Evolutionary conservation across 2,797 vertebrate species (phyloP), one percentile per base, ranked within the genome.

Genomic region (Tachyglossus aculeatus): DNA sequence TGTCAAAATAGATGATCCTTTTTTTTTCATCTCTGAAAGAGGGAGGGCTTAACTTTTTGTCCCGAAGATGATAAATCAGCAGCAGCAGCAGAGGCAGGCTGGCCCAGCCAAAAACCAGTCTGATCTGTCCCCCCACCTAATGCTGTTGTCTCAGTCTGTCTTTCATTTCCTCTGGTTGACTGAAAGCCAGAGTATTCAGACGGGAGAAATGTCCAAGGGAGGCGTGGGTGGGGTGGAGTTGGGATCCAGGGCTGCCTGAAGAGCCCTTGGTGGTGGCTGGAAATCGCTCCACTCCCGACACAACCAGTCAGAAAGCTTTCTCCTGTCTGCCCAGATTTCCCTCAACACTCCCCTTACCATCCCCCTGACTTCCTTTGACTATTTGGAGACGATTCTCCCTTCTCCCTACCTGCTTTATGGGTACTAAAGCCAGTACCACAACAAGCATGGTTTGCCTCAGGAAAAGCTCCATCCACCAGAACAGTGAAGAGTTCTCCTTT

Each of bases 61-160:
- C 83, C 86, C 84, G 79, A 83, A 88, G 77, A 83, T 77, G 85
- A 86, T 87, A 85, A 87, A 86, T 79, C 85, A 77, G 77, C 78
- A 86, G 77, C 71, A 77, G n/a, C n/a, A n/a, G n/a, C n/a, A n/a
- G n/a, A n/a, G n/a, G n/a, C n/a, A n/a, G n/a, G n/a, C n/a, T n/a
- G n/a, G n/a, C 70, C 77, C 61, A 86, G 78, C 85, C 85, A 85
- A 85, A 88, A 86, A 87, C 79, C 80, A 82, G 78, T 79, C 80
- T 89, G 88, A 88, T 88, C 85, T 86, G 82, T n/a, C 82, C 74
- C 71, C 31, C 81, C 86, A 83, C 72, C 75, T 85, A 86, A 87
- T 73, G 73, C 78, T 76, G 72, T 73, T 73, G 68, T 78, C 73
- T 80, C 71, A 71, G 75, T 82, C 77, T 71, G 29, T 78, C 81